These are phyloP conservation scores for Helicoverpa assulta DNA, from an alignment of 2,888 invertebrate species.

Conservation along the genomic window DNA sequence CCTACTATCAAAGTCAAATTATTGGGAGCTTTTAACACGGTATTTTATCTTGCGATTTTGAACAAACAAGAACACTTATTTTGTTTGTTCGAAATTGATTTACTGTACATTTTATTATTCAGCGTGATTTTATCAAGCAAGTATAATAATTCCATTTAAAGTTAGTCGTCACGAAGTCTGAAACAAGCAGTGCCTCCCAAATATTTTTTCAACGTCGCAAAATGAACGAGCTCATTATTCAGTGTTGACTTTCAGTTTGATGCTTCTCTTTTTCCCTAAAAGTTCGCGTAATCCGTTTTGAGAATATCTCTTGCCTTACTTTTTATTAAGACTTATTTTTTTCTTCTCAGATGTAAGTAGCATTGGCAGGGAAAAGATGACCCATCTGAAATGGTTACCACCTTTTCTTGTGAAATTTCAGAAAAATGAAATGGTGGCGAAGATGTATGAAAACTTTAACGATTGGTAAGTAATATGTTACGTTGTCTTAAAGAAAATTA, in stretches of 20 bases:
- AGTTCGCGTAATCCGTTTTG: constrained; percentile 68
- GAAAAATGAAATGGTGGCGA: constrained; percentile 33
- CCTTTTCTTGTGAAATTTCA: constrained; percentile 31
- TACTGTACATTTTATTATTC: constrained; percentile 52
- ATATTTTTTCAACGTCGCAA: constrained; percentile 61
- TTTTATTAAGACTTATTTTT: constrained; percentile 44
- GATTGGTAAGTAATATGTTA: too few relatives aligned
- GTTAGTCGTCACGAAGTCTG: constrained; percentile 57
- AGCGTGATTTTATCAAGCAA: constrained; percentile 56
- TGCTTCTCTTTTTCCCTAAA: constrained; percentile 64
- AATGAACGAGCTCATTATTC: constrained; percentile 70
- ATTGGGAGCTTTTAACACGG: constrained; percentile 1
- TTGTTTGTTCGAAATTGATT: constrained; percentile 48
- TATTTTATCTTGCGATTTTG: constrained; percentile 9
- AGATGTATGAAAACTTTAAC: constrained; percentile 20
- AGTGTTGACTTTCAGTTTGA: constrained; percentile 70
- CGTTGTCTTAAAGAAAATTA: too few relatives aligned
- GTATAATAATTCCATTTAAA: constrained; percentile 66
- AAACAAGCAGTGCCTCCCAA: constrained; percentile 56
- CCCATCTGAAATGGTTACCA: constrained; percentile 12
- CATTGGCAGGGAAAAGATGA: constrained; percentile 16
- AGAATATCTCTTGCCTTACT: constrained; percentile 57
- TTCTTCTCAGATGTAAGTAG: constrained; percentile 24
- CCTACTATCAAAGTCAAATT: neutral
- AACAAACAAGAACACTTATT: constrained; percentile 27